Evolutionary conservation across 35 echinoderm and acorn worm genomes (phyloP).

Genomic region (Apostichopus japonicus): DNA sequence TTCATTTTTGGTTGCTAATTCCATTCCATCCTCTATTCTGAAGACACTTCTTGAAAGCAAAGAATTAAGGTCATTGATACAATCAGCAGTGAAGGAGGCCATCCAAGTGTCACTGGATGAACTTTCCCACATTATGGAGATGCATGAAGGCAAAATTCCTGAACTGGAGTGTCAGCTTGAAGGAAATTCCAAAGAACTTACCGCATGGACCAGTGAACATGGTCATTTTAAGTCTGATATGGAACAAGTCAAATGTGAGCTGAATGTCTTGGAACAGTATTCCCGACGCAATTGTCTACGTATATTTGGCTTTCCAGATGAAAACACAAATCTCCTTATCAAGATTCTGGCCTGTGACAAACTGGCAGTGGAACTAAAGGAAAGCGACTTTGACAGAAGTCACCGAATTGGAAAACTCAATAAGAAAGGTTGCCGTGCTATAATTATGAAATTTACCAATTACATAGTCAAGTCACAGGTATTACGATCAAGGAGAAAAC

Average conservation of each 20-base stretch:
- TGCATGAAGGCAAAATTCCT: slow-evolving; percentile 17
- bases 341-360: background rate
- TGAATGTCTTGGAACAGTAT: too few relatives aligned
- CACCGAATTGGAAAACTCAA: background rate
- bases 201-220: background rate
- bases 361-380: background rate
- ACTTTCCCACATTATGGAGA: background rate
- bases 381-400: background rate
- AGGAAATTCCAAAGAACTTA: background rate
- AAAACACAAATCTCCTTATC: background rate
- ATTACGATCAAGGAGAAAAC: too few relatives aligned
- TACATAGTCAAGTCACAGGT: background rate
- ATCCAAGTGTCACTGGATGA: background rate
- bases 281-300: too few relatives aligned
- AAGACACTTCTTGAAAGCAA: slow-evolving; percentile 15
- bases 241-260: background rate
- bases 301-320: background rate
- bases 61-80: background rate
- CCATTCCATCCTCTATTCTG: background rate
- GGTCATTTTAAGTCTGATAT: slow-evolving; percentile 13
- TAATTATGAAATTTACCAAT: background rate
- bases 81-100: background rate
- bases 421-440: background rate
- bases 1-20: too few relatives aligned
- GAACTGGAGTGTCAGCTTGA: slow-evolving; percentile 7